Conservation (phyloP, 2,113 vertebrate species). For the Strix uralensis region DNA sequence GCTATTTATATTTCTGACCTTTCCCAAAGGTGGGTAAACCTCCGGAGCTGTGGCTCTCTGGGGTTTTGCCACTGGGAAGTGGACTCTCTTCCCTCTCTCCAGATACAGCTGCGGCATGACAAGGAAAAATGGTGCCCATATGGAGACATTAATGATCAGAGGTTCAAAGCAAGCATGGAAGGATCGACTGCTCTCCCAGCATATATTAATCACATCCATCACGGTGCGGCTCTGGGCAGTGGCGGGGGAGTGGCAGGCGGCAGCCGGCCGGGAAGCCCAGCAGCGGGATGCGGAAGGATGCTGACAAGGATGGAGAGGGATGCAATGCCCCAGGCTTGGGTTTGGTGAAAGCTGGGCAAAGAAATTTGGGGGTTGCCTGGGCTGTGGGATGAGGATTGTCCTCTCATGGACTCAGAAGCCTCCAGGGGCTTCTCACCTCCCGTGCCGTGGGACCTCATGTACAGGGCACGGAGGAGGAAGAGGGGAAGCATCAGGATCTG, state of each 20-base stretch:
- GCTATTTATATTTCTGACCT: slow-evolving; percentile 7
- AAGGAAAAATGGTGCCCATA: slow-evolving; percentile 60
- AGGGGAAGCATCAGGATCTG: rapidly evolving
- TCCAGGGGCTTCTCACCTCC: background rate
- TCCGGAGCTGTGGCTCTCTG: background rate
- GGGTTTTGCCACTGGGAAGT: background rate
- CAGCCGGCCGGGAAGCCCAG: background rate
- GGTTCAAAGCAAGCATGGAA: slow-evolving; percentile 38
- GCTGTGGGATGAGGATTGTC: background rate
- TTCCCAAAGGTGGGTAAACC: slow-evolving; percentile 31
- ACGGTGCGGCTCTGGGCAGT: background rate
- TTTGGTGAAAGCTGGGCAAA: too few relatives aligned
- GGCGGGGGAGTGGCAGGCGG: background rate
- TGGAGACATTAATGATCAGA: slow-evolving; percentile 47
- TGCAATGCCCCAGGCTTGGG: rapidly evolving
- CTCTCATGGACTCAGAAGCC: background rate
- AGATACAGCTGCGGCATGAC: slow-evolving; percentile 19
- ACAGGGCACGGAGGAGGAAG: background rate
- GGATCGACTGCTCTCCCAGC: slow-evolving; percentile 1
- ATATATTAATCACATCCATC: slow-evolving; percentile 53
- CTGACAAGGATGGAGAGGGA: background rate
- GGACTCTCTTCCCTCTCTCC: background rate
- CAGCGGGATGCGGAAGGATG: background rate
- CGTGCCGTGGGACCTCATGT: rapidly evolving
- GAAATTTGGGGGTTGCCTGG: background rate